A percentile compares a stretch with the other conserved stretches of the same genome.
Evolutionary conservation across 2,797 vertebrate species (phyloP).

Genomic region (Champsocephalus gunnari): DNA sequence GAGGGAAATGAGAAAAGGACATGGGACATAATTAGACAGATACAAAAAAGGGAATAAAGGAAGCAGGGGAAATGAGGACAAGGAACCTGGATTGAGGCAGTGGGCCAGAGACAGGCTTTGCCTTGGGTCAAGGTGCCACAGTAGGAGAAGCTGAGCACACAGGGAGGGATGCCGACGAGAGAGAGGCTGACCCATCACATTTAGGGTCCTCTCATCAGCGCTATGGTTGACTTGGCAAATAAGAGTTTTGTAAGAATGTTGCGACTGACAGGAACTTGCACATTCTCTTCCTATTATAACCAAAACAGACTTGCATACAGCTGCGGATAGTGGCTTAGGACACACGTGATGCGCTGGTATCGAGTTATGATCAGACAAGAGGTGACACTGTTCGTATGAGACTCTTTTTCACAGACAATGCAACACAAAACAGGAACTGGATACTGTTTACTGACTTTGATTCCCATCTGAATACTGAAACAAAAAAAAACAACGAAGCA

Average conservation of each 20-base stretch:
- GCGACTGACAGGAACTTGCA: constrained; percentile 25
- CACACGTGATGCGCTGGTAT: background rate
- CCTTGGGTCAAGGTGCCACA: constrained; percentile 24
- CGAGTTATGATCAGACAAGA: constrained; percentile 24
- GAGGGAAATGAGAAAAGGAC: constrained; percentile 21
- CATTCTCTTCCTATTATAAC: constrained; percentile 26
- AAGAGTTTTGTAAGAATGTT: background rate
- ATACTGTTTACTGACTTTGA: constrained; percentile 89
- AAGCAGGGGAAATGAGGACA: constrained; percentile 34
- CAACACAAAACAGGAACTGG: constrained; percentile 73
- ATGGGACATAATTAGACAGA: constrained; percentile 15
- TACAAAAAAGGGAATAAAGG: constrained; percentile 33
- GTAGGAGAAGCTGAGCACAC: constrained; percentile 39
- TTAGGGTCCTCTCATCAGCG: constrained; percentile 8
- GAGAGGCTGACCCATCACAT: constrained; percentile 34
- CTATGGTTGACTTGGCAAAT: constrained; percentile 18
- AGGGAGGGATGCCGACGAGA: constrained; percentile 33
- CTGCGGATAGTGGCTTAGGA: constrained; percentile 18
- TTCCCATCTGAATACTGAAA: constrained; percentile 69
- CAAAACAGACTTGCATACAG: constrained; percentile 23
- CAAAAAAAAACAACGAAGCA: constrained; percentile 70
- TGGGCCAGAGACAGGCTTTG: constrained; percentile 37
- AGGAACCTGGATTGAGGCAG: constrained; percentile 44
- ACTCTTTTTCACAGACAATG: constrained; percentile 49
- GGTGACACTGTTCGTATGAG: constrained; percentile 10